These are phyloP conservation scores for Spea multiplicata DNA, from an alignment of 2,113 vertebrate genomes.

Conservation along the genomic window DNA sequence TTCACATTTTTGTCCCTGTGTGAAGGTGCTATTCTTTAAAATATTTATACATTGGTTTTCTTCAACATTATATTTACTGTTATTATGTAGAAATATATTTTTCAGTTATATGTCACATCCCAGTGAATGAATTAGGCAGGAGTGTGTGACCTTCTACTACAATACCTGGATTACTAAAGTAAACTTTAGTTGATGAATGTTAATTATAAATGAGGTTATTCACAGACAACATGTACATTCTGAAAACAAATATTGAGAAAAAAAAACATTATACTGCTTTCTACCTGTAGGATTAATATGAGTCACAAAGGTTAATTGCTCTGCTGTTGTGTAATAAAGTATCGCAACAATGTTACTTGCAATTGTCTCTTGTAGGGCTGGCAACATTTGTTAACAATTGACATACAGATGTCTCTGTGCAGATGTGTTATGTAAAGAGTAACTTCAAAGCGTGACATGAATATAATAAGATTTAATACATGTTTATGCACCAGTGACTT, in stretches of 20 bases:
- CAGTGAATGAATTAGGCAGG: background rate
- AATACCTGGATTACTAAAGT: slow-evolving; percentile 11
- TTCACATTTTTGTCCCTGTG: background rate
- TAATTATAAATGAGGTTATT: background rate
- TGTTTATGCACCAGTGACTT: background rate
- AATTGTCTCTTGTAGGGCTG: slow-evolving; percentile 3
- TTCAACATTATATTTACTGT: background rate
- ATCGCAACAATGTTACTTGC: background rate
- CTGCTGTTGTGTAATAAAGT: slow-evolving; percentile 27
- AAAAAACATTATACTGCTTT: background rate
- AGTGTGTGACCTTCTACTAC: background rate
- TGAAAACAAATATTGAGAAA: background rate
- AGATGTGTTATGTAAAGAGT: slow-evolving; percentile 17
- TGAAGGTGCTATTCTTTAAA: background rate
- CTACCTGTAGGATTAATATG: slow-evolving; percentile 23
- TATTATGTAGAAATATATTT: background rate
- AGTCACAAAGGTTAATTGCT: slow-evolving; percentile 38
- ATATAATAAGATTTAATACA: slow-evolving; percentile 33
- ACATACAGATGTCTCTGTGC: slow-evolving; percentile 33
- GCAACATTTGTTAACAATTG: slow-evolving; percentile 36
- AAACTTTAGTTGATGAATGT: slow-evolving; percentile 1
- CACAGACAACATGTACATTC: background rate
- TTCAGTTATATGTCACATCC: background rate
- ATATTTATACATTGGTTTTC: background rate
- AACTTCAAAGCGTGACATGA: slow-evolving; percentile 21